phyloP scores from a whole-genome alignment of 2,113 vertebrate species.

The Aegithalos caudatus region DNA sequence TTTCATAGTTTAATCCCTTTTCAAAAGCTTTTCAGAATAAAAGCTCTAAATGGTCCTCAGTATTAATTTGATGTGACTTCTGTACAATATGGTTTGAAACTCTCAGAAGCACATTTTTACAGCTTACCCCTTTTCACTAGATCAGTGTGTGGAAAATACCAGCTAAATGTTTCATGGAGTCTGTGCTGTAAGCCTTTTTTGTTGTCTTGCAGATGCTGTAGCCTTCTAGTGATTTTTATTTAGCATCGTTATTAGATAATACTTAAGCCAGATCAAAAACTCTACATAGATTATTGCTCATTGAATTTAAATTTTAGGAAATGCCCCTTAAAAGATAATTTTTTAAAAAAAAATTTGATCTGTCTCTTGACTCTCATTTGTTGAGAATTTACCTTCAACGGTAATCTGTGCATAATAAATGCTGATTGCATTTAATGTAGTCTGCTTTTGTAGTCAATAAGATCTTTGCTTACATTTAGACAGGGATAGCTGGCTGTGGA shows the following conservation, averaged over 20 bases:
- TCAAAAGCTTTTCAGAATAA: constrained; percentile 98
- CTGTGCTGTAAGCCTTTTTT: constrained; percentile 79
- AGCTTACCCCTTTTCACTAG: constrained; percentile 84
- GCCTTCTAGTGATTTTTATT: constrained; percentile 54
- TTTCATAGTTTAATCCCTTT: constrained; percentile 99
- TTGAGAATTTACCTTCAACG: neutral
- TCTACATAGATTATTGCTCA: neutral
- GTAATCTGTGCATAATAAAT: constrained; percentile 23
- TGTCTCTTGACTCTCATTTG: neutral
- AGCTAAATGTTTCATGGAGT: constrained; percentile 84
- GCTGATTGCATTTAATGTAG: constrained; percentile 5
- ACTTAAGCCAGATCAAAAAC: constrained; percentile 37
- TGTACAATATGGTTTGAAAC: constrained; percentile 94
- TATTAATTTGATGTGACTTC: constrained; percentile 99
- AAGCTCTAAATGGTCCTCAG: constrained; percentile 96
- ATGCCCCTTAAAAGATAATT: neutral
- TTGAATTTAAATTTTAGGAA: constrained; percentile 34
- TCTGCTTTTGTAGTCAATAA: constrained; percentile 23
- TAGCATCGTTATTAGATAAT: constrained; percentile 17
- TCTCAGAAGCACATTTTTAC: constrained; percentile 87
- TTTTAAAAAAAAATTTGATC: neutral
- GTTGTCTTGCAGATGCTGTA: constrained; percentile 47
- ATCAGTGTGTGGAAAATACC: constrained; percentile 78
- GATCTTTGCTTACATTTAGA: constrained; percentile 55
- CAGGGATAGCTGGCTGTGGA: neutral